Percentiles rank a stretch among this genome's conserved stretches.
phyloP scores from a whole-genome alignment of 2,797 vertebrate genomes.

The Paramormyrops hopkinsi region DNA sequence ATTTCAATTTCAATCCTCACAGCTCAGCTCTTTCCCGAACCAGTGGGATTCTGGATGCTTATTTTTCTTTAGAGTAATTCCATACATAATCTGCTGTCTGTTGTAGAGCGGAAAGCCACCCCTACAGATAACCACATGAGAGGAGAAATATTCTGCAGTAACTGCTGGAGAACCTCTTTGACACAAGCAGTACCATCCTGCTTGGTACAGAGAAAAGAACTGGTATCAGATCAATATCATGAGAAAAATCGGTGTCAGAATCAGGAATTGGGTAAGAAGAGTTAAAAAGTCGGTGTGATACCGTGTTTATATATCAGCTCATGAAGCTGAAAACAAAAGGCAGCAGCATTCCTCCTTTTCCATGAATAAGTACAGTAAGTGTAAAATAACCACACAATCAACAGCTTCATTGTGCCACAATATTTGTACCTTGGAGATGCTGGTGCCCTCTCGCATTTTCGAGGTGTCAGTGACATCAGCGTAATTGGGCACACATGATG shows the following conservation, averaged over 20 bases:
- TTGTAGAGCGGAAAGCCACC: neutral
- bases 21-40: neutral
- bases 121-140: neutral
- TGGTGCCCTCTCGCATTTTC: neutral
- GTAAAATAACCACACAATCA: neutral
- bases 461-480: neutral
- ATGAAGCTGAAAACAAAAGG: slow-evolving; percentile 30
- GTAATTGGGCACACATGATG: neutral
- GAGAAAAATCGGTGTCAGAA: neutral
- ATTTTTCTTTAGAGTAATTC: neutral
- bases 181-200: neutral
- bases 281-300: slow-evolving; percentile 27
- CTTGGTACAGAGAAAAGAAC: neutral
- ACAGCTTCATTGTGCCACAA: neutral
- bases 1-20: neutral
- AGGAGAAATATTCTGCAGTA: neutral
- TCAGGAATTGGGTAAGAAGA: slow-evolving; percentile 11
- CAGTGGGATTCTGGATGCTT: neutral
- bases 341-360: slow-evolving; percentile 35
- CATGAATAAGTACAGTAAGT: neutral
- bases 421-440: neutral
- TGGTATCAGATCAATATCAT: neutral
- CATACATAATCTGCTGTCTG: neutral
- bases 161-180: neutral
- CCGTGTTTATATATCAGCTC: slow-evolving; percentile 11